Evolutionary conservation across 2,797 vertebrate species (phyloP).

Genomic region (Pristis pectinata): DNA sequence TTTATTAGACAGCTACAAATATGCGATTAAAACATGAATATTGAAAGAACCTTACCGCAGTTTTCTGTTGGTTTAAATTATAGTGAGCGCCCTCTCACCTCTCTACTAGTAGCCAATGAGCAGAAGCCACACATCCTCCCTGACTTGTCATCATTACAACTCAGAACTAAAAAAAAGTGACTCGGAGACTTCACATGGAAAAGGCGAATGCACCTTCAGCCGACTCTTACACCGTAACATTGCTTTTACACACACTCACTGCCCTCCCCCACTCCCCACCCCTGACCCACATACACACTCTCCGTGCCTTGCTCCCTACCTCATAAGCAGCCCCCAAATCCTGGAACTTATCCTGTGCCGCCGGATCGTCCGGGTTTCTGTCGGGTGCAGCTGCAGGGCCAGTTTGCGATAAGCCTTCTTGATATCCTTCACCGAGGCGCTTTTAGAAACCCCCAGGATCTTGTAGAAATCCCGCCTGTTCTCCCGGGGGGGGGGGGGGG

Average conservation of each 20-base stretch:
- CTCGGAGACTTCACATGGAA: not conserved
- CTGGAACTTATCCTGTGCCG: constrained; percentile 90
- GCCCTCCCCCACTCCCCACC: not conserved
- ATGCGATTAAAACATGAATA: not conserved
- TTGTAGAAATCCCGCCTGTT: constrained; percentile 89
- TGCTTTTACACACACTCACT: not conserved
- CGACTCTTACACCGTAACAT: not conserved
- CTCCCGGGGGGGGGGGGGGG: constrained; percentile 5
- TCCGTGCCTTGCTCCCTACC: constrained; percentile 56
- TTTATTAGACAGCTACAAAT: not conserved
- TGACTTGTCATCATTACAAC: constrained; percentile 53
- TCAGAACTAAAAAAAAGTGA: constrained; percentile 30
- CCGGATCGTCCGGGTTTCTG: constrained; percentile 87
- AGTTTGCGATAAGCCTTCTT: constrained; percentile 97
- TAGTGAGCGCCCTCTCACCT: constrained; percentile 35
- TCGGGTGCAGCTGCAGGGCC: constrained; percentile 90
- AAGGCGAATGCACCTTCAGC: not conserved
- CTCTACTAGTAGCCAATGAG: constrained; percentile 56
- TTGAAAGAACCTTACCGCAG: not conserved
- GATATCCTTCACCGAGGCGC: constrained; percentile 86
- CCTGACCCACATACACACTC: not conserved
- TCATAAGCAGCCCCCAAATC: constrained; percentile 95
- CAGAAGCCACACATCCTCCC: constrained; percentile 61
- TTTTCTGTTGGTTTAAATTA: constrained; percentile 7
- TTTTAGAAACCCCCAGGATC: constrained; percentile 83